Conservation (phyloP, 1,140 invertebrate genomes). For the Calephelis nemesis region DNA sequence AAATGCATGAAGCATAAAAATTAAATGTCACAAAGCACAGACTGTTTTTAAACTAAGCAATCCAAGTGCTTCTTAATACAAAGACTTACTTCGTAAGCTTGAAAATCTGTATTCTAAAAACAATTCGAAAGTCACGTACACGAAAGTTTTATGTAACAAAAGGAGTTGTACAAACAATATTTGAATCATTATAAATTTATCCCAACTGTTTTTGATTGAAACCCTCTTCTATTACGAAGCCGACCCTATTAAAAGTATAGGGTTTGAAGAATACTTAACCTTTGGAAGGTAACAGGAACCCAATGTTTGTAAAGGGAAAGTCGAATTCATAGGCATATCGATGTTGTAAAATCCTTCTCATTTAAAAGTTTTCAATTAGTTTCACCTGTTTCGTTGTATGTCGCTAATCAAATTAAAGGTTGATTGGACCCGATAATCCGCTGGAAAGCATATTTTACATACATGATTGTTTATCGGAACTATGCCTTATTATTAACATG, state of each 20-base stretch:
- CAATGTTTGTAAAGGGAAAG: not conserved
- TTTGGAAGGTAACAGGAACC: not conserved
- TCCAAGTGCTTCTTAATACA: not conserved
- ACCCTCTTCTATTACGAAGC: not conserved
- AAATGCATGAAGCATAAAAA: no score
- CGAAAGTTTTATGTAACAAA: conserved; percentile 14
- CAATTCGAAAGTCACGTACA: conserved; percentile 2
- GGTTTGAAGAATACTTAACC: not conserved
- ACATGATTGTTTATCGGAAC: no score
- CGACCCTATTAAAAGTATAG: conserved; percentile 1
- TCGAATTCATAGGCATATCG: no score
- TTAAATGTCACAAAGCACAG: not conserved
- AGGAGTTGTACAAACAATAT: conserved; percentile 13
- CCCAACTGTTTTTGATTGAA: conserved; percentile 10
- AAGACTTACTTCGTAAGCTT: not conserved
- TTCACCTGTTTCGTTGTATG: no score
- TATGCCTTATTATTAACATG: no score
- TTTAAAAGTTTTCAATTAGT: no score
- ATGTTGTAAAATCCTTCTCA: no score
- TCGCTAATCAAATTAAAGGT: no score
- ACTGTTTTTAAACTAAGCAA: not conserved
- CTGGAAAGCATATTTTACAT: no score
- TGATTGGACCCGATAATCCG: no score
- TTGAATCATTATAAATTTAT: conserved; percentile 19
- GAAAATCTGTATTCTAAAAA: conserved; percentile 10